Base-by-base conservation (phyloP, 1,140 invertebrate genomes). In the Myzus persicae region DNA sequence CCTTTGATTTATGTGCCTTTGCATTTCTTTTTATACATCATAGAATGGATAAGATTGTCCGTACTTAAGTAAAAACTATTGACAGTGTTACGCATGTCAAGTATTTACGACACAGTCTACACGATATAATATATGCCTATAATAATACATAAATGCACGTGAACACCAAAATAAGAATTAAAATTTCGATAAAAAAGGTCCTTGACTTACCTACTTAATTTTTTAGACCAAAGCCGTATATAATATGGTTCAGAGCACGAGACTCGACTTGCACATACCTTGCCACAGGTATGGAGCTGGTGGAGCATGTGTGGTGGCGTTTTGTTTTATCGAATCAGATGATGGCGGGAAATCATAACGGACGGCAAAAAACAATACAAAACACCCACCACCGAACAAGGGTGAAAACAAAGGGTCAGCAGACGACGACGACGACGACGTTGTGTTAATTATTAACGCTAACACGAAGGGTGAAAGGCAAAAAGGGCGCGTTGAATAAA, bases 381-480 rank as follows among this genome's bases (percentile, higher is more conserved):
- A 89, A 89, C 46, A 48, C n/a, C 18, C 20, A 51, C 48, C 24
- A 51, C 48, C 11, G 36, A 84, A 93, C 76, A 93, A 82, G 91
- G 91, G 91, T 92, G 91, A 76, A 67, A 91, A 92, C 91, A 51
- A 46, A 92, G 76, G 91, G 59, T 76, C 91, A 48, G 90, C 4
- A 76, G n/a, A 76, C 59, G 59, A 76, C 5, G 31, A 76, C 59
- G 59, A 67, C 11, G 31, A n/a, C 11, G 59, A 59, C 26, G 22
- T 89, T 51, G 48, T 89, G 88, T 89, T 89, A 89, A 89, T 89
- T 89, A 89, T 89, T 51, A 89, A 51, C 46, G 48, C 36, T 22
- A 54, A 89, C 46, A 88, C 85, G 85, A 88, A 54, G 46, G 88
- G 22, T 4, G 88, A 54, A 89, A 51, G 22, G 36, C 88, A 26